Percentiles rank a stretch among this genome's conserved stretches.
These are phyloP conservation scores for Eubasilissa regina DNA, from an alignment of 1,140 invertebrate genomes.

Conservation along the genomic window DNA sequence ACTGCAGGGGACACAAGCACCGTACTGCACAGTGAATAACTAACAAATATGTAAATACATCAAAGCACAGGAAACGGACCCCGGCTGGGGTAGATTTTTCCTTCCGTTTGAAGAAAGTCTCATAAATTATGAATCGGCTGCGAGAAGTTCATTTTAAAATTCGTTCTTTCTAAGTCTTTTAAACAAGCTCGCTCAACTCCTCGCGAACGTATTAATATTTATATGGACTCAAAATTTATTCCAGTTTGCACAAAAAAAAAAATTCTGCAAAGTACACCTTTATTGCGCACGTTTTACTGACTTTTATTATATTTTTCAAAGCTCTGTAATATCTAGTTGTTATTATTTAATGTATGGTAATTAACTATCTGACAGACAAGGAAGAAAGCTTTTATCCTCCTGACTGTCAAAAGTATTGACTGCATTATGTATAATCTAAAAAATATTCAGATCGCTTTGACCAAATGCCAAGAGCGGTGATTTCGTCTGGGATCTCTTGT, in stretches of 20 bases:
- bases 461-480: no score
- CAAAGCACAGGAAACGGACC: constrained; percentile 57
- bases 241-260: background rate
- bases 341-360: no score
- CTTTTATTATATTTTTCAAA: background rate
- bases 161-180: constrained; percentile 35
- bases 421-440: no score
- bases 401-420: no score
- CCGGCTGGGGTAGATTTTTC: constrained; percentile 55
- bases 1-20: background rate
- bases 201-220: constrained; percentile 22
- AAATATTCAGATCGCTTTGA: no score
- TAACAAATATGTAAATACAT: constrained; percentile 60
- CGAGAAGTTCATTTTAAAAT: constrained; percentile 56
- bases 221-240: background rate
- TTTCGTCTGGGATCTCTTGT: no score
- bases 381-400: no score
- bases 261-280: background rate
- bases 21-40: constrained; percentile 6
- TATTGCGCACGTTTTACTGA: background rate
- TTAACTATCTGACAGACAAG: no score
- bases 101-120: constrained; percentile 60
- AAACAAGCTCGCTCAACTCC: constrained; percentile 2
- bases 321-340: no score
- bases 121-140: constrained; percentile 60